Evolutionary conservation across 2,797 vertebrate species (phyloP).

Genomic region (Lutra lutra): DNA sequence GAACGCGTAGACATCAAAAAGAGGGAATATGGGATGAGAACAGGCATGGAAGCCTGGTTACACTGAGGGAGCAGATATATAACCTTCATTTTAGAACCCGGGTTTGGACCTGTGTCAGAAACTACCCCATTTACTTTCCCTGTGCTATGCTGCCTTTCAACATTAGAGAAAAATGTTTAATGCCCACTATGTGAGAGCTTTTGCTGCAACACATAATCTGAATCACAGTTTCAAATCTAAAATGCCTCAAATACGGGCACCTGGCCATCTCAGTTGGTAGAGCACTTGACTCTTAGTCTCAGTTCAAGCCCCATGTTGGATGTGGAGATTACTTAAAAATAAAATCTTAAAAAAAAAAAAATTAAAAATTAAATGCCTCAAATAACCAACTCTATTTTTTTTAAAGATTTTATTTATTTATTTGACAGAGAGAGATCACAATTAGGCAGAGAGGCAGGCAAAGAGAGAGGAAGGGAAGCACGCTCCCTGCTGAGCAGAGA

Average conservation of each 20-base stretch:
- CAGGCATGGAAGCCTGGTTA: background rate
- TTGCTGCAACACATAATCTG: background rate
- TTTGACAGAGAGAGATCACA: too few species aligned
- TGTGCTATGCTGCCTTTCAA: background rate
- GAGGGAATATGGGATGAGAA: background rate
- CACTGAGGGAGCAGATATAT: background rate
- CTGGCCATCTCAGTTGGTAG: background rate
- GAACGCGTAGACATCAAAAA: background rate
- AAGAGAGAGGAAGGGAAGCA: too few species aligned
- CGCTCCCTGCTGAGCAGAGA: too few species aligned
- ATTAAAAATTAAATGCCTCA: background rate
- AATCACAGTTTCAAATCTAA: background rate
- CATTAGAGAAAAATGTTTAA: background rate
- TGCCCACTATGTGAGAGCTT: background rate
- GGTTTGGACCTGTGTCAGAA: slow-evolving; percentile 45
- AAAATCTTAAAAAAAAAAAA: background rate
- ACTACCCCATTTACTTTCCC: background rate
- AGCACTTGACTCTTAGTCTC: background rate
- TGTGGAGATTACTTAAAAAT: background rate
- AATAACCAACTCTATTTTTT: background rate
- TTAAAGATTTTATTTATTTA: too few species aligned
- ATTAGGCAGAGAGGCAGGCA: too few species aligned
- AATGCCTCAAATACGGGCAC: background rate
- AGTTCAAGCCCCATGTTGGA: background rate
- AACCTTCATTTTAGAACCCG: background rate